Evolutionary conservation across 2,797 vertebrate species (phyloP).

Genomic region (Pempheris klunzingeri): DNA sequence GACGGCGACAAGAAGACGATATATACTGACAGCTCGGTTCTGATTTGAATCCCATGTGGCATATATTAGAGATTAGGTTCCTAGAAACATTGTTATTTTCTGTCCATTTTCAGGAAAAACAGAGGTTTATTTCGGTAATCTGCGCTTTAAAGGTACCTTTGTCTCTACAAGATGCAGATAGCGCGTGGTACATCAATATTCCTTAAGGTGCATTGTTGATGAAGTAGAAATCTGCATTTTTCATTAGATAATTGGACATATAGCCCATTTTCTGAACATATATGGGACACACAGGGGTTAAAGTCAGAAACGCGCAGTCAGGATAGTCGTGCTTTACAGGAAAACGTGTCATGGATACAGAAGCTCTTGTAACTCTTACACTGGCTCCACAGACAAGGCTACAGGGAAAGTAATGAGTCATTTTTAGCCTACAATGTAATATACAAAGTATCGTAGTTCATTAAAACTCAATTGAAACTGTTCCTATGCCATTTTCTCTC

Average conservation of each 20-base stretch:
- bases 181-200: too few species aligned
- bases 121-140: slow-evolving; percentile 34
- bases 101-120: background rate
- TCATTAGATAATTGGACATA: slow-evolving; percentile 2
- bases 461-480: slow-evolving; percentile 30
- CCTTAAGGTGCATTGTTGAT: slow-evolving; percentile 4
- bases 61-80: slow-evolving; percentile 27
- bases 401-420: slow-evolving; percentile 21
- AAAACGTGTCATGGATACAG: slow-evolving; percentile 6
- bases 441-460: slow-evolving; percentile 38
- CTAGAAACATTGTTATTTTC: slow-evolving; percentile 8
- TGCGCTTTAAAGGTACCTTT: slow-evolving; percentile 29
- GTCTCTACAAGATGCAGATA: slow-evolving; percentile 3
- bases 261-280: slow-evolving; percentile 2
- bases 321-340: slow-evolving; percentile 30
- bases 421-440: slow-evolving; percentile 39
- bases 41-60: slow-evolving; percentile 54
- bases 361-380: slow-evolving; percentile 33
- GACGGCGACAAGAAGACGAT: slow-evolving; percentile 40
- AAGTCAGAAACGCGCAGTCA: slow-evolving; percentile 47
- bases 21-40: slow-evolving; percentile 56
- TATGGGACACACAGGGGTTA: slow-evolving; percentile 7
- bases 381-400: background rate
- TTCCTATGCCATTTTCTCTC: slow-evolving; percentile 49
- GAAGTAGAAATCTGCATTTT: slow-evolving; percentile 13